Evolutionary conservation across 2,888 invertebrate species (phyloP), one percentile per base, ranked within the genome.

Genomic region (Drosophila anceps): DNA sequence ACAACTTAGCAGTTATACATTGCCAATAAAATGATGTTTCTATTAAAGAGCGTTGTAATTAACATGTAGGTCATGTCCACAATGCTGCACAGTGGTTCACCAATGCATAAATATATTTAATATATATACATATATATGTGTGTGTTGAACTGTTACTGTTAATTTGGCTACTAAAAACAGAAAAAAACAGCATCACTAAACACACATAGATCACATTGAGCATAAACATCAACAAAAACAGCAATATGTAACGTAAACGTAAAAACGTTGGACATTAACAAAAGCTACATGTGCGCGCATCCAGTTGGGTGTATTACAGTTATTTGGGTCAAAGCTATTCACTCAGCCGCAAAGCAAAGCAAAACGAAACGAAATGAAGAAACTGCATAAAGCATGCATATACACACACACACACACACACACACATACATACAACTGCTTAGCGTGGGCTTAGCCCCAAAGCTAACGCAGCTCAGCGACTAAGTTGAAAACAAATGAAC

Each of bases 301-400:
- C 63, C 44, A 63, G 84, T 74, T 67, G 81, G 76, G 82, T 79
- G 79, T 85, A 73, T 86, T 80, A 80, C 84, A 73, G 76, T 76
- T 84, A 92, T 91, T 91, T 92, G 88, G 91, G 91, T 91, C 91
- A 91, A 92, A 91, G 92, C 91, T 91, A 92, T 91, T 92, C 91
- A 91, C 86, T 92, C 91, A 92, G 84, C 91, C 87, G 90, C 84
- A 84, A 85, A 68, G 90, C 90, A 87, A 85, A 63, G 82, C 81
- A 84, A 89, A 75, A 51, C 78, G 79, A 84, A 84, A 72, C 66
- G 79, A 87, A 84, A 76, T 71, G 73, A 88, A 88, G 80, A 81
- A 88, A 85, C 83, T 90, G 86, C 88, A 82, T 75, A 84, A 80
- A 86, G 76, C 75, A 78, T 76, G 60, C 73, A 72, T 54, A 75